A percentile compares a stretch with the other conserved stretches of the same genome.
Conservation (phyloP, 2,888 invertebrate species). For the Sesia apiformis region DNA sequence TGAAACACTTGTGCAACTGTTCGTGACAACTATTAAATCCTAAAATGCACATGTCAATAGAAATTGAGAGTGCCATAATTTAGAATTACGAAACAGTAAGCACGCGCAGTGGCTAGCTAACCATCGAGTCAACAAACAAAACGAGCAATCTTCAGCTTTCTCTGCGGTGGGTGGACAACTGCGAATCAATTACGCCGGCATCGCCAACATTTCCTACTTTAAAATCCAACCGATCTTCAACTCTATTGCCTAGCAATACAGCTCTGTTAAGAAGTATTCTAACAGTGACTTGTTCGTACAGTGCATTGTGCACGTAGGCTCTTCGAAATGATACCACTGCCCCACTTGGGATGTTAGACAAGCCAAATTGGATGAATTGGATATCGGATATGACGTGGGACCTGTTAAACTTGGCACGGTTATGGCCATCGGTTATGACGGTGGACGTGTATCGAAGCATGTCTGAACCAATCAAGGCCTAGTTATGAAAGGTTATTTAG, state of each 20-base stretch:
- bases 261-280: constrained; percentile 9
- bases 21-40: constrained; percentile 6
- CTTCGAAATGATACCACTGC: constrained; percentile 30
- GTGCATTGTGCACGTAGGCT: constrained; percentile 36
- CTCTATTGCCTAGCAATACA: constrained; percentile 19
- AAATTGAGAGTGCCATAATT: constrained; percentile 58
- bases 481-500: no score
- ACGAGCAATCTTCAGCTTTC: constrained; percentile 46
- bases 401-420: constrained; percentile 13
- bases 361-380: constrained; percentile 19
- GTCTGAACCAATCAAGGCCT: not conserved
- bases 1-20: not conserved
- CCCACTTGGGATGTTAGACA: constrained; percentile 23
- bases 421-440: not conserved
- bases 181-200: constrained; percentile 31
- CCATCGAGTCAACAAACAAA: constrained; percentile 38
- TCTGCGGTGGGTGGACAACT: constrained; percentile 30
- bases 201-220: constrained; percentile 5
- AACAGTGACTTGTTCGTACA: constrained; percentile 4
- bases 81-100: constrained; percentile 30
- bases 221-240: constrained; percentile 17
- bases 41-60: constrained; percentile 39
- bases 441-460: not conserved
- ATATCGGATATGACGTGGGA: constrained; percentile 29
- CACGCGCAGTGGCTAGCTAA: constrained; percentile 32